phyloP scores from a whole-genome alignment of 2,888 invertebrate genomes.

The Resseliella maxima region DNA sequence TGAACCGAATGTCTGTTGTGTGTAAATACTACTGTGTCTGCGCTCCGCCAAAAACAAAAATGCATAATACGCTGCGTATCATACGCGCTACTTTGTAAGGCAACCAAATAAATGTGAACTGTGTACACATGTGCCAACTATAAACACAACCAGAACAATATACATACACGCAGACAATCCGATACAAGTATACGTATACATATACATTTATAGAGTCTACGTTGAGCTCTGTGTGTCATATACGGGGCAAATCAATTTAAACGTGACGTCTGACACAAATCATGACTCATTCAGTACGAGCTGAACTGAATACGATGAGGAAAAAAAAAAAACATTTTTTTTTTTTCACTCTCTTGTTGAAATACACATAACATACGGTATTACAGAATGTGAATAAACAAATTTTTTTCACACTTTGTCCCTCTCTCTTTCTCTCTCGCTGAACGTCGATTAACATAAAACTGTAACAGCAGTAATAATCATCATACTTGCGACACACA shows the following conservation, averaged over 20 bases:
- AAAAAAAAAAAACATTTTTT: no score
- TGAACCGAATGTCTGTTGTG: no score
- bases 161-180: not conserved
- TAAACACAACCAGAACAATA: slow-evolving; percentile 13
- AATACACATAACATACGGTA: no score
- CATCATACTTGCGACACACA: not conserved
- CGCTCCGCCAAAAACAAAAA: not conserved
- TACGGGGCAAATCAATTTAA: not conserved
- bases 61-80: no score
- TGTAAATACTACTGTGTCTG: no score
- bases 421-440: no score
- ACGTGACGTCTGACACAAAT: slow-evolving; percentile 1
- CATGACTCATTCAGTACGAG: not conserved
- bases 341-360: no score
- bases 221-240: not conserved
- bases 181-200: not conserved
- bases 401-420: no score
- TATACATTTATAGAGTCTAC: not conserved
- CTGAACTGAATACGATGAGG: not conserved
- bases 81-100: not conserved
- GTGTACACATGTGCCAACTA: not conserved
- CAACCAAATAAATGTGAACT: not conserved
- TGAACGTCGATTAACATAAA: not conserved
- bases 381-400: no score
- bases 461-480: not conserved